Evolutionary conservation across 2,113 vertebrate genomes (phyloP).

Genomic region (Riparia riparia): DNA sequence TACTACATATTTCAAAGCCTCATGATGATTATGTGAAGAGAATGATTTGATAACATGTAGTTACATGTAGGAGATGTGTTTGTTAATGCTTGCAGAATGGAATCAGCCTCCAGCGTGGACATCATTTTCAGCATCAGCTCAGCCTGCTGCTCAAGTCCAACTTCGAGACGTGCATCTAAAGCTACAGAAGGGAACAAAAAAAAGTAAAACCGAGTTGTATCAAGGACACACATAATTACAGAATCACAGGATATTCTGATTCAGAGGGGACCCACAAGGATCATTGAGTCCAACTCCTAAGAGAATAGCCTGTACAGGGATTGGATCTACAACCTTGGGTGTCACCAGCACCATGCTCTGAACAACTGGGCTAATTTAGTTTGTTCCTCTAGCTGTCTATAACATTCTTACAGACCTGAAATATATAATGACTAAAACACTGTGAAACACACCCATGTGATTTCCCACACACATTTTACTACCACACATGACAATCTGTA

Average conservation of each 20-base stretch:
- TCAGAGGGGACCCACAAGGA: neutral
- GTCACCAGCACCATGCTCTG: neutral
- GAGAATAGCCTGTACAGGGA: rapidly evolving
- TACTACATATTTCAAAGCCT: neutral
- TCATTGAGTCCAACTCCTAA: neutral
- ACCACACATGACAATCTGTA: neutral
- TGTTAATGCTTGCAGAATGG: conserved; percentile 94
- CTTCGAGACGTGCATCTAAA: conserved; percentile 94
- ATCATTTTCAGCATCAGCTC: conserved; percentile 99
- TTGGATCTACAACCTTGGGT: neutral
- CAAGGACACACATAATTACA: neutral
- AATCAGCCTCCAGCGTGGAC: conserved; percentile 97
- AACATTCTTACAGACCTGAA: neutral
- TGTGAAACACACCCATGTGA: neutral
- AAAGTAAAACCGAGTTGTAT: neutral
- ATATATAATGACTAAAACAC: neutral
- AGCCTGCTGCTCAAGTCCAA: conserved; percentile 97
- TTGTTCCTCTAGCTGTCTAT: neutral
- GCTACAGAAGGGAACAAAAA: conserved; percentile 74
- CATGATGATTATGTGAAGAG: neutral
- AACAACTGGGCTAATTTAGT: neutral
- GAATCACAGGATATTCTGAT: neutral
- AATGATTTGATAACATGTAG: conserved; percentile 17
- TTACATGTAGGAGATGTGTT: conserved; percentile 92
- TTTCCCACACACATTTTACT: neutral